Evolutionary conservation across 2,888 invertebrate genomes (phyloP).

Genomic region (Entomobrya multifasciata): DNA sequence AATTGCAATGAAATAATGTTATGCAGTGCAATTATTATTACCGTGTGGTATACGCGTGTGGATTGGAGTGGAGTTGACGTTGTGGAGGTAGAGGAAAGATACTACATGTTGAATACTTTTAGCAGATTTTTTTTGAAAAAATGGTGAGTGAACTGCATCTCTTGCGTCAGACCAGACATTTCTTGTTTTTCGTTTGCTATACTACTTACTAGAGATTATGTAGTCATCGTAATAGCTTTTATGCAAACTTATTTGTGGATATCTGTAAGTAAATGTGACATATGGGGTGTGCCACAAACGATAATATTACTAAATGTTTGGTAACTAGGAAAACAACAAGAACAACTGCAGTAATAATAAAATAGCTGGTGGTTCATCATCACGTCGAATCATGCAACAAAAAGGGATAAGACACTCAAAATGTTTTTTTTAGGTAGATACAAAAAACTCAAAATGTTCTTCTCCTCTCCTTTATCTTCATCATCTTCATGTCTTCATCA

Average conservation of each 20-base stretch:
- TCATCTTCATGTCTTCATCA: too few species aligned
- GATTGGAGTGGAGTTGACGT: background rate
- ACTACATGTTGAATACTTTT: too few species aligned
- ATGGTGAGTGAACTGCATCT: slow-evolving; percentile 24
- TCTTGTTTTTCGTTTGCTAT: background rate
- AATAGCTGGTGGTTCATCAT: too few species aligned
- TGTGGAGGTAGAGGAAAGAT: background rate
- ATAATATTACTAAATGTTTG: slow-evolving; percentile 14
- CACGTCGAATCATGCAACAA: slow-evolving; percentile 19
- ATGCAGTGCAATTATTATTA: background rate
- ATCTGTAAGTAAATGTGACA: background rate
- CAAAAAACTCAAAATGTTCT: background rate
- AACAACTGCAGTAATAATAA: too few species aligned
- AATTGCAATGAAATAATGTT: slow-evolving; percentile 2
- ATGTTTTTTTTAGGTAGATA: too few species aligned
- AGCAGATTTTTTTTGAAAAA: background rate
- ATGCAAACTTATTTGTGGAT: background rate
- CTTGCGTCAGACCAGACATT: slow-evolving; percentile 39
- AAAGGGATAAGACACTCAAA: background rate
- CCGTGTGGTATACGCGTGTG: too few species aligned
- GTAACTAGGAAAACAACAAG: slow-evolving; percentile 8
- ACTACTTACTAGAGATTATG: background rate
- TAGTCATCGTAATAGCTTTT: background rate
- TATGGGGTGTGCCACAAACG: slow-evolving; percentile 15
- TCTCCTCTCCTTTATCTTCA: background rate